Evolutionary conservation across 2,888 invertebrate genomes (phyloP), one percentile per base, ranked within the genome.

Genomic region (Lasioglossum marginatum): DNA sequence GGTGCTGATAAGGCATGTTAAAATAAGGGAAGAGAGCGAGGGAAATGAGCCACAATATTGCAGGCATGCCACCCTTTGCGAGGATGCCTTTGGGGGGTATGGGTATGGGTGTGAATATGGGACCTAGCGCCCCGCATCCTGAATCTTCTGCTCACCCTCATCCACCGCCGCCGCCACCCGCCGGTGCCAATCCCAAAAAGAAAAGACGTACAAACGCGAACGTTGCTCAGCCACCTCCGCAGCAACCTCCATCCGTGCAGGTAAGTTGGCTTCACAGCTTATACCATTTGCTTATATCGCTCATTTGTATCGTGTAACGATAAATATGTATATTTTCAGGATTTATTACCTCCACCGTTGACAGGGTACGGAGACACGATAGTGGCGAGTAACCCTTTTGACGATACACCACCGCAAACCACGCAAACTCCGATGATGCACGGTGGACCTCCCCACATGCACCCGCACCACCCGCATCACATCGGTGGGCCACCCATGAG

Each of bases 321-420:
- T 3, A 19, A 79, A 71, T 23, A 66, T 52, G 23, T 57, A 1
- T 48, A 6, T 73, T 88, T 89, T 92, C 97, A 98, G 95, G 97
- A 98, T 93, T 95, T 98, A 87, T 96, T 98, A 91, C 98, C 98
- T 71, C 98, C 98, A 43, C 97, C 97, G 2, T 96, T 98, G 93
- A 97, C 98, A 72, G 98, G 98, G 90, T 98, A 98, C 95, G 98
- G 98, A 60, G 99, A 99, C 94, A 99, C 98, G 84, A 98, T 99
- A 94, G 97, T 98, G 86, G 99, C 99, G 82, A 98, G 98, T 87
- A 99, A 99, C 95, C 99, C 99, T 63, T 99, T 99, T 95, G 99
- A 99, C 95, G 99, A 99, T 95, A 98, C 98, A 79, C 98, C 98
- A 75, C 95, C 96, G 2, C 96, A 95, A 73, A 95, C 95, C 89